Base-by-base conservation (phyloP, 2,888 invertebrate species). In the Alentia gelatinosa region DNA sequence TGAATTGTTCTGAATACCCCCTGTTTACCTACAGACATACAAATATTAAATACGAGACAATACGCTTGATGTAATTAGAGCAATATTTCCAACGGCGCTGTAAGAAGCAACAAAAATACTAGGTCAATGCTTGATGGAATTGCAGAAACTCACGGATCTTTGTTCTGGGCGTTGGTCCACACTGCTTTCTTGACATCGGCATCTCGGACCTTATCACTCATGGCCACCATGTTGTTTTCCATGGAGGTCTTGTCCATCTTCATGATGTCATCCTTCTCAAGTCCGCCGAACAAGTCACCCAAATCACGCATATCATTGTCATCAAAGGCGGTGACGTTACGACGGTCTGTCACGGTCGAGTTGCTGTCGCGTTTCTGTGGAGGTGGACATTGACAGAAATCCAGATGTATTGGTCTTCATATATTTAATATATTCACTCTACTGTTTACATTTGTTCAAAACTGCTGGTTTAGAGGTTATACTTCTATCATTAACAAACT, bases 121-220 rank as follows among this genome's bases (percentile, higher is more conserved):
- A n/a, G n/a, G n/a, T n/a, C n/a, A n/a, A n/a, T n/a, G n/a, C n/a
- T n/a, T n/a, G n/a, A n/a, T n/a, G n/a, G n/a, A n/a, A n/a, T n/a
- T n/a, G n/a, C n/a, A n/a, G 40, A 33, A 75, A 40, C 83, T 83
- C 7, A 83, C 83, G 39, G 39, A 19, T 37, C 37, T 39, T 83
- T 37, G 37, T 23, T 26, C 3, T 39, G 1, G 23, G 40, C 40
- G 39, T 40, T 37, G 37, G 15, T 40, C 83, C 83, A 83, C 83
- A 35, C 5, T 19, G 83, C 83, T 23, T 39, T 35, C 83, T 83
- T 37, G 5, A 40, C 40, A 15, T 23, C 37, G 26, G n/a, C 15
- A 39, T 40, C 83, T 1, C 83, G 39, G 83, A 83, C 30, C 83
- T 83, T 83, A 26, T 83, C 83, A 19, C 39, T 40, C 39, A 83